phyloP scores from a whole-genome alignment of 2,113 vertebrate genomes.

The Arvicanthis niloticus region DNA sequence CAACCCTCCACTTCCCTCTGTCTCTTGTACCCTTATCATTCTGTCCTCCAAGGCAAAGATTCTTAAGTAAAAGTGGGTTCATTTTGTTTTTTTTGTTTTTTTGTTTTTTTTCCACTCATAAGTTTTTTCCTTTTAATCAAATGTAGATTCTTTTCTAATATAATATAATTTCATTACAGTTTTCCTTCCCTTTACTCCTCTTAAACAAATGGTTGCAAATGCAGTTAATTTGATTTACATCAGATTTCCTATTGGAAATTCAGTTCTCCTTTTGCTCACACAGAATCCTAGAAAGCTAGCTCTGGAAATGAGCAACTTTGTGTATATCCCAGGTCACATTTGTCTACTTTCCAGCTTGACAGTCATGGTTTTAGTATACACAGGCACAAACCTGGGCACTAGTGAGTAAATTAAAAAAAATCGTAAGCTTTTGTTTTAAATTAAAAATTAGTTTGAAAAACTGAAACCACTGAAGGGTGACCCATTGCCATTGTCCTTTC shows the following conservation, averaged over 20 bases:
- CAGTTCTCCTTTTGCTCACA: background rate
- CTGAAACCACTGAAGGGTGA: background rate
- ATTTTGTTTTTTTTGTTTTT: background rate
- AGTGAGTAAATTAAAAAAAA: background rate
- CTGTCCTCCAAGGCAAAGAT: background rate
- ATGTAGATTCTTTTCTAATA: background rate
- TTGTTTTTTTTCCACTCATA: background rate
- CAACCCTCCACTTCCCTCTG: accelerated
- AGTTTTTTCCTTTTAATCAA: background rate
- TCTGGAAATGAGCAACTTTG: background rate
- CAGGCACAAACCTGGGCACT: background rate
- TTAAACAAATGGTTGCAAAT: slow-evolving; percentile 1
- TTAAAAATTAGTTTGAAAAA: slow-evolving; percentile 24
- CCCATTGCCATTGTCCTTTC: background rate
- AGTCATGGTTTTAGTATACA: background rate
- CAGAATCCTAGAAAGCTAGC: background rate
- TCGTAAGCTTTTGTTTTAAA: background rate
- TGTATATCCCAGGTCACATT: background rate
- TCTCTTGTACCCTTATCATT: background rate
- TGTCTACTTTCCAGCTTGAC: background rate
- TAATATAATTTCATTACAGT: background rate
- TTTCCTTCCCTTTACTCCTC: background rate
- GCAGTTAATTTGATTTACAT: background rate
- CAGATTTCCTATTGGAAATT: background rate
- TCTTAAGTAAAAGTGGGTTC: background rate